Base-by-base conservation (phyloP, 2,888 invertebrate genomes). In the Ommatoiulus sabulosus region DNA sequence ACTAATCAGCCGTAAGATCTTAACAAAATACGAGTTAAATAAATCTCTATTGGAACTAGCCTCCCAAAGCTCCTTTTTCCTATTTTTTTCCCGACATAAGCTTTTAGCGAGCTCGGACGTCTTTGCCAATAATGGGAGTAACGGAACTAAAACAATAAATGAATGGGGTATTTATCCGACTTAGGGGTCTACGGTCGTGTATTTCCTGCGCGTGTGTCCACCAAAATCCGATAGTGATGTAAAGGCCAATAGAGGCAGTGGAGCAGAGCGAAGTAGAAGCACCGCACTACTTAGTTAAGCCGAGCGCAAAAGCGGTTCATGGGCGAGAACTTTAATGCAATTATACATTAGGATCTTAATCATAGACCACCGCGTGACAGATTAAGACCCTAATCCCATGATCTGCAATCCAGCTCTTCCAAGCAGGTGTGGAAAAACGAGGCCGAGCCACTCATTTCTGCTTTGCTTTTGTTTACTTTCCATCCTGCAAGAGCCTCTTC, bases 281-380 rank as follows among this genome's bases (percentile, higher is more conserved):
- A 43, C 43, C 85, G 44, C 86, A 86, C 44, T 46, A 86, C 86
- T 46, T 86, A 46, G 86, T 86, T 44, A 86, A 86, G 86, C 86
- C 86, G 44, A 86, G 86, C 86, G 86, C 44, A 44, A 86, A 86
- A 86, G 44, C 46, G 20, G 44, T 86, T 46, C 86, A 86, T 86
- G 86, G 44, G 86, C 44, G 24, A 44, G 86, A 86, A 86, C 44
- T 86, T 86, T 86, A 86, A 86, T 86, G 86, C 44, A 86, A 86
- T 86, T 86, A 86, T 86, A 86, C 86, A 86, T 86, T 86, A 86
- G 86, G 72, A 72, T 72, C 72, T 72, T 72, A 72, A 72, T 72
- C 72, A 72, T 72, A 72, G 35, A 24, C 72, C 72, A 72, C 72
- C 72, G 72, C 72, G 24, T 44, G 86, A 86, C 86, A 86, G 86